Evolutionary conservation across 92 coral and sea anemone species (phyloP), one percentile per base, ranked within the genome.

Genomic region (Desmophyllum pertusum): DNA sequence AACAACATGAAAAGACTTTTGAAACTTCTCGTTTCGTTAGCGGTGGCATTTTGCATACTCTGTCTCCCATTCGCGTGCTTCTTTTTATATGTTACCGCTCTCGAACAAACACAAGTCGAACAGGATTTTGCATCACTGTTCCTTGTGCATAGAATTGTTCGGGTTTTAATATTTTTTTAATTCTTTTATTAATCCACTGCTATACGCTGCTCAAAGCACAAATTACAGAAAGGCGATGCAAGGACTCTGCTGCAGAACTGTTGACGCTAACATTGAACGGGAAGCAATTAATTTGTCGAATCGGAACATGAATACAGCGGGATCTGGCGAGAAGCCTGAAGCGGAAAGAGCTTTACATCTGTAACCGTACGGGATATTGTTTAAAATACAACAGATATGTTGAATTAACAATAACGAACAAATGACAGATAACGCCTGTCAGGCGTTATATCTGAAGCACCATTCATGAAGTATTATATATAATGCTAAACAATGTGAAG

Each of bases 51-150:
- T 68, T 71, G 78, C 30, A 23, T 72, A 30, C 76, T 76, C 35
- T 84, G 75, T 35, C 42, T 84, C 25, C 91, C 91, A 4, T 88
- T 88, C n/a, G 91, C 88, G 21, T 46, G 68, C 36, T 88, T 88
- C 62, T 83, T 88, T 75, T 39, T 48, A 33, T 84, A 77, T 40
- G 64, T 84, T 1, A 46, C 77, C n/a, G 75, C 55, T 0, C 11
- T 27, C 6, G 33, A 62, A 1, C 11, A 74, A 30, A 43, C 14
- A 15, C 36, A 63, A 41, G 33, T 17, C 5, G 42, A 72, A 25
- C 18, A 61, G 6, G 23, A 46, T 30, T 46, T 40, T 33, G 65
- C 40, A 38, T 53, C 37, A 23, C 27, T 80, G 43, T 66, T 29
- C 38, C 40, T 79, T 15, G 35, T 59, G 3, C 90, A 87, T 48